Conservation (phyloP, 2,888 invertebrate species). For the Miltochrista miniata region DNA sequence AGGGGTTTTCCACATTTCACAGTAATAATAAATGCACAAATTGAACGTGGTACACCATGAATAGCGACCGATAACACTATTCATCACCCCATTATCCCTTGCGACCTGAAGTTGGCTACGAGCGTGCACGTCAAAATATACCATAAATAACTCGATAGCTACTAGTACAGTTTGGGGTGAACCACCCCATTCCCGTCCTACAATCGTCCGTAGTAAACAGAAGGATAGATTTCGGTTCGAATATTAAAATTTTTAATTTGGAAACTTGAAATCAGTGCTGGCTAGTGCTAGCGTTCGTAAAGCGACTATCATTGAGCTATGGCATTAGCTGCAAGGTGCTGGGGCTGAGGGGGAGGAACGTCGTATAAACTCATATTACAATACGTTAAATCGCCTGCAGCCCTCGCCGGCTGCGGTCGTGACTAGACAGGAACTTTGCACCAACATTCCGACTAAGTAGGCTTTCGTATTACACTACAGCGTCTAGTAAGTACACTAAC, state of each 20-base stretch:
- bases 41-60: conserved; percentile 68
- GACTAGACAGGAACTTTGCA: conserved; percentile 47
- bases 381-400: conserved; percentile 71
- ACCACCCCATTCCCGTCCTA: conserved; percentile 57
- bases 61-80: conserved; percentile 81
- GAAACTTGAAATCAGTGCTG: conserved; percentile 53
- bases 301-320: conserved; percentile 52
- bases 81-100: conserved; percentile 79
- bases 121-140: conserved; percentile 79
- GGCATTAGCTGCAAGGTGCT: conserved; percentile 43
- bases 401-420: conserved; percentile 61
- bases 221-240: conserved; percentile 48
- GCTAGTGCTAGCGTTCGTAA: conserved; percentile 41
- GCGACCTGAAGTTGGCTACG: conserved; percentile 77
- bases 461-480: conserved; percentile 15
- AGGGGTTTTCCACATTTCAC: conserved; percentile 62
- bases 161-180: conserved; percentile 57
- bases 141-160: conserved; percentile 77
- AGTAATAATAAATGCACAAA: conserved; percentile 61
- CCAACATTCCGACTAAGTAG: conserved; percentile 54
- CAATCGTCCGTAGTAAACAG: conserved; percentile 58
- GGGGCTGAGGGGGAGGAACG: conserved; percentile 46
- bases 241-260: conserved; percentile 44
- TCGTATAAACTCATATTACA: conserved; percentile 63
- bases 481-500: too few relatives aligned